Evolutionary conservation across 1,140 invertebrate genomes (phyloP), one percentile per base, ranked within the genome.

Genomic region (Euglossa dilemma): DNA sequence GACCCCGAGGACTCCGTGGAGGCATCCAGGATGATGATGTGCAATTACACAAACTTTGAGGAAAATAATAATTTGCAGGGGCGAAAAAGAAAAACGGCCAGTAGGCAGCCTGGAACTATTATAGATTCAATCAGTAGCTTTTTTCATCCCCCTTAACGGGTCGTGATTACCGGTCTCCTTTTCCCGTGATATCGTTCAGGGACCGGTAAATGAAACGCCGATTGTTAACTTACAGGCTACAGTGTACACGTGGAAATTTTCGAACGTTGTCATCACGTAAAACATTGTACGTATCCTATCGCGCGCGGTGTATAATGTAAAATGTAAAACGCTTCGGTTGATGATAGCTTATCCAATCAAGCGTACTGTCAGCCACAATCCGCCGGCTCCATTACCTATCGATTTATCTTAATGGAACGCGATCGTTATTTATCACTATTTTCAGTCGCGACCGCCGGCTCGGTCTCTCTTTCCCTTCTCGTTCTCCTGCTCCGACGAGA

Each of bases 321-420:
- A 93, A 93, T 93, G 91, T 89, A 90, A 87, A 88, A 87, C 85
- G 90, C 85, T 88, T 85, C 85, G 69, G 66, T 87, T 66, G 87
- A 91, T 90, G 91, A 93, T 93, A 93, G 92, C 91, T 93, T 93
- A 93, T 93, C 92, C 92, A 93, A 93, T 93, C 92, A 92, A 36
- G 90, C 88, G 89, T 83, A 92, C 92, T 92, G 93, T 93, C 93
- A 93, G 91, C 92, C 93, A 93, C 93, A 93, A 93, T 93, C 91
- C 91, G 91, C 91, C 85, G 89, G 90, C 89, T 92, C 90, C 90
- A 92, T 93, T 91, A 92, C 91, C 88, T 90, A 90, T 91, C 92
- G 91, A 93, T 93, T 93, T 93, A 93, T 93, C 91, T 93, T 93
- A 93, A 93, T 93, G 92, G 91, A 92, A 93, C 89, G 85, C 86